Conservation (phyloP, 1,140 invertebrate species). For the Agrilus planipennis region DNA sequence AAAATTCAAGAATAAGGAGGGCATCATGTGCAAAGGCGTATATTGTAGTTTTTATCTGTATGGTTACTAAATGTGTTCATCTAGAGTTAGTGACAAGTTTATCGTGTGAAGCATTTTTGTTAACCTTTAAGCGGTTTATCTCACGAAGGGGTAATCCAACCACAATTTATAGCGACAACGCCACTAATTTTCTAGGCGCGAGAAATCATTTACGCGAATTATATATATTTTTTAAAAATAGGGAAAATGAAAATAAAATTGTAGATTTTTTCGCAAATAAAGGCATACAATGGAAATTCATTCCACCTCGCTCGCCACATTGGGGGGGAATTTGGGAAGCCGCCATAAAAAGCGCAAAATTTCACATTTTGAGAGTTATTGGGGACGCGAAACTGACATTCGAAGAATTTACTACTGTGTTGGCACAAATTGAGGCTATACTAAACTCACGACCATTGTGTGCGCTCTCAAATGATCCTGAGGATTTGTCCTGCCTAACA, state of each 20-base stretch:
- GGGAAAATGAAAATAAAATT: constrained; percentile 1
- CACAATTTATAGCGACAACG: constrained; percentile 25
- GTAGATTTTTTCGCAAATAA: constrained; percentile 8
- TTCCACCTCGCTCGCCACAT: constrained; percentile 17
- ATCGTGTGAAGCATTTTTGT: constrained; percentile 24
- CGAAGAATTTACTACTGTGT: constrained; percentile 1
- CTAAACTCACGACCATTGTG: neutral
- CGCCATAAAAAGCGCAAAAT: constrained; percentile 18
- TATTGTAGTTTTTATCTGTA: no score
- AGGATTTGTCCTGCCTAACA: neutral
- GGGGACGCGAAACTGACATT: neutral
- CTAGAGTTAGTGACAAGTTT: constrained; percentile 23
- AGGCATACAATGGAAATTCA: constrained; percentile 19
- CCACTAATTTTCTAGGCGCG: constrained; percentile 28
- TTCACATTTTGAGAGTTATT: constrained; percentile 13
- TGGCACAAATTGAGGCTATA: constrained; percentile 1
- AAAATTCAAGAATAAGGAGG: no score
- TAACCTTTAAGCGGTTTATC: constrained; percentile 27
- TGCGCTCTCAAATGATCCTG: neutral
- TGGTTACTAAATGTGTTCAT: no score
- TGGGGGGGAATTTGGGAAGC: constrained; percentile 21
- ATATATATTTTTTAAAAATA: constrained; percentile 6
- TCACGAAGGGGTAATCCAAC: constrained; percentile 18
- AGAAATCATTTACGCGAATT: constrained; percentile 15
- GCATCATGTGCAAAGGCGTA: no score